Percentiles rank a stretch among this genome's conserved stretches.
Conservation (phyloP, 2,888 invertebrate genomes). For the Cenopis cana region DNA sequence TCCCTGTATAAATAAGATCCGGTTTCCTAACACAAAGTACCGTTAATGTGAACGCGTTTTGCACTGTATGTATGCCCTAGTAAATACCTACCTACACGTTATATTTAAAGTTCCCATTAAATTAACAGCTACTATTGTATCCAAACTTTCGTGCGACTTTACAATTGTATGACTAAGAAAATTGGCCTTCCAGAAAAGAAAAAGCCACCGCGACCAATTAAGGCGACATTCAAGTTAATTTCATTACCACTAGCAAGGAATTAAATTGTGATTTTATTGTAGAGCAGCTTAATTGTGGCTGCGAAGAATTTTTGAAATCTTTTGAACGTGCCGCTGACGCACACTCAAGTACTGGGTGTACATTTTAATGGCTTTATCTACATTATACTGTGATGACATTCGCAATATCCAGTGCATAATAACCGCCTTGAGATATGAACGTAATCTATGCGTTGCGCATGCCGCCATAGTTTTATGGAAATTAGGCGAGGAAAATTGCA, state of each 20-base stretch:
- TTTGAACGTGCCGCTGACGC: conserved; percentile 62
- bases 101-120: conserved; percentile 27
- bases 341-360: conserved; percentile 18
- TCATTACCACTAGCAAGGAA: conserved; percentile 70
- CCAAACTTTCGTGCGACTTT: conserved; percentile 55
- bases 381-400: conserved; percentile 47
- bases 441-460: conserved; percentile 65
- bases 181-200: conserved; percentile 33
- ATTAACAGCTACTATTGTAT: conserved; percentile 36
- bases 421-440: conserved; percentile 59
- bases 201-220: conserved; percentile 61
- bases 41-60: background rate
- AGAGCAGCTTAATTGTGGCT: conserved; percentile 69
- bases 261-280: conserved; percentile 77
- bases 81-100: conserved; percentile 17
- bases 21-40: conserved; percentile 2
- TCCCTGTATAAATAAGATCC: background rate
- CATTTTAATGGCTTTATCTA: conserved; percentile 69
- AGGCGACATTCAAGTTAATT: conserved; percentile 68
- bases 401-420: conserved; percentile 31
- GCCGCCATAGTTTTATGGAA: conserved; percentile 70
- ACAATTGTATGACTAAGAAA: conserved; percentile 49
- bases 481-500: conserved; percentile 59
- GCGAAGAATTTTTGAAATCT: conserved; percentile 65
- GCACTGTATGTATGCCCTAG: conserved; percentile 16